These are phyloP conservation scores for Babylonia areolata DNA, from an alignment of 1,140 invertebrate genomes.

Conservation along the genomic window DNA sequence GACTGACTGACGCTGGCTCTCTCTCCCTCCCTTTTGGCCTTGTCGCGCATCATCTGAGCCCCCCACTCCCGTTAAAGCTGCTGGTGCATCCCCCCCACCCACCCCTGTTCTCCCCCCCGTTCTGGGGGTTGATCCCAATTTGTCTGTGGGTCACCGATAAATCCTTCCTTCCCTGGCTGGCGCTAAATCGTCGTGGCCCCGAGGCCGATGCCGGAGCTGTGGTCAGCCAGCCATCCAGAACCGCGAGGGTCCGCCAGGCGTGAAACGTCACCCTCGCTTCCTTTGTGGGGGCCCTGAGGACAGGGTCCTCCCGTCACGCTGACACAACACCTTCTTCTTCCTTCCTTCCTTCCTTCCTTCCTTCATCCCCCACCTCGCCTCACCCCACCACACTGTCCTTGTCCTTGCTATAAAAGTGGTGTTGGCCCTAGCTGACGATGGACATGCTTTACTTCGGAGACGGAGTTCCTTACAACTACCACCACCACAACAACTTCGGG, in stretches of 20 bases:
- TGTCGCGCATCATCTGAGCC: slow-evolving; percentile 7
- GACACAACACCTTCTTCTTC: background rate
- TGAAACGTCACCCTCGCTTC: background rate
- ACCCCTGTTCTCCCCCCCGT: no score
- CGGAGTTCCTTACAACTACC: slow-evolving; percentile 43
- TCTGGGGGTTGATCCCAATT: background rate
- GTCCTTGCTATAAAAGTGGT: slow-evolving; percentile 25
- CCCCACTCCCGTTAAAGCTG: slow-evolving; percentile 3
- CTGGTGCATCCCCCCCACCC: background rate
- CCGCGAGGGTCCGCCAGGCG: slow-evolving; percentile 3
- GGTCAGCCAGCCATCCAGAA: slow-evolving; percentile 11
- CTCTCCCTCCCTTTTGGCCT: background rate
- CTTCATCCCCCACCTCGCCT: background rate
- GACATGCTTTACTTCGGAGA: slow-evolving; percentile 50
- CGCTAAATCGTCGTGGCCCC: background rate
- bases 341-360: background rate
- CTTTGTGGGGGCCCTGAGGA: background rate
- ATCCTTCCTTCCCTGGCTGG: background rate
- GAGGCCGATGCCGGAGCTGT: background rate
- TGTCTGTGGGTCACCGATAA: background rate
- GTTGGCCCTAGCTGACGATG: slow-evolving; percentile 29
- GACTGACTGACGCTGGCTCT: background rate
- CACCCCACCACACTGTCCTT: no score
- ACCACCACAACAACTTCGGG: slow-evolving; percentile 32
- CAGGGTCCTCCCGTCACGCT: background rate